phyloP scores from a whole-genome alignment of 2,888 invertebrate species.

The Cryptus viduatorius region DNA sequence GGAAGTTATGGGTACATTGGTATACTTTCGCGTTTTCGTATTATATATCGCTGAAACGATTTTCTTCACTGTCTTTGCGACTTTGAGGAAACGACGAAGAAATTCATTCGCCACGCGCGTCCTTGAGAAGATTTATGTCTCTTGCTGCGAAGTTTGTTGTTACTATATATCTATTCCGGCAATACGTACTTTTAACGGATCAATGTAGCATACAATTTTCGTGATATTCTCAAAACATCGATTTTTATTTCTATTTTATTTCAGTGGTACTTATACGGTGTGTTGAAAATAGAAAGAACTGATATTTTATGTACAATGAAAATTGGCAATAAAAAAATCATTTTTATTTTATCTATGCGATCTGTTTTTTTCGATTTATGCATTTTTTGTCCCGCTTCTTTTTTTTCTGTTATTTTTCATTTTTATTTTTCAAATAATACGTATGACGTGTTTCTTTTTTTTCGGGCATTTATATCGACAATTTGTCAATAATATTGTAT shows the following conservation, averaged over 20 bases:
- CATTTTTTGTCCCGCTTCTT: too few relatives aligned
- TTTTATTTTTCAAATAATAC: not conserved
- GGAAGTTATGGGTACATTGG: conserved; percentile 36
- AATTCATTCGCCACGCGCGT: not conserved
- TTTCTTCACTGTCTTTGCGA: not conserved
- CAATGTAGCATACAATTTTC: not conserved
- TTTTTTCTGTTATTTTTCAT: not conserved
- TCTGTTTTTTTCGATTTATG: too few relatives aligned
- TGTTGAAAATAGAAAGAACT: too few relatives aligned
- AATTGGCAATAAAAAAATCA: too few relatives aligned
- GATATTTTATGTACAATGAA: too few relatives aligned
- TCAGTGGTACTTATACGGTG: too few relatives aligned
- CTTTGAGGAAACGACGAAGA: not conserved
- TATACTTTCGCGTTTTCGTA: conserved; percentile 35
- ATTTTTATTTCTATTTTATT: too few relatives aligned
- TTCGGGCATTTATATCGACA: too few relatives aligned
- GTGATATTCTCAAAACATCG: not conserved
- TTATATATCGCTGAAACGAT: not conserved
- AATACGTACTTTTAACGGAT: not conserved
- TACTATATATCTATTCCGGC: not conserved
- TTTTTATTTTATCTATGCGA: too few relatives aligned
- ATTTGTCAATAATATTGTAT: not conserved
- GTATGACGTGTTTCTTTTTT: too few relatives aligned
- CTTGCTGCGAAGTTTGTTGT: not conserved
- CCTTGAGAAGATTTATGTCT: not conserved